Base-by-base conservation (phyloP, 2,888 invertebrate genomes). In the Hoplodrina ambigua region DNA sequence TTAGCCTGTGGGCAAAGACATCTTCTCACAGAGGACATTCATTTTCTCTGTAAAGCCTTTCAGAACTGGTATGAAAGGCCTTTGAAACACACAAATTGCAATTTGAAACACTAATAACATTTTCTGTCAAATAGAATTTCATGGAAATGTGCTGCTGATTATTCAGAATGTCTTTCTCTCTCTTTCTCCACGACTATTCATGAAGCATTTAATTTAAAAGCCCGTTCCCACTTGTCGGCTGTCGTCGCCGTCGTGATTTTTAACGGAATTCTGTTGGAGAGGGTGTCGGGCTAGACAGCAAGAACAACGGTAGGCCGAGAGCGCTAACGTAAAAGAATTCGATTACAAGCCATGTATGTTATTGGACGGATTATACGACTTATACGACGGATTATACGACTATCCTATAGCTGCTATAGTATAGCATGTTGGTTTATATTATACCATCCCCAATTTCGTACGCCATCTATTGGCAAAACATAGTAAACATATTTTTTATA, bases 11-110 rank as follows among this genome's bases (percentile, higher is more conserved):
- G 7, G 19, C 44, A 20, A n/a, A 19, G 25, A 37, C 17, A 15
- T 52, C 41, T 17, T 7, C 10, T 7, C 46, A 54, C 30, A 10
- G n/a, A 20, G 4, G 8, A 33, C n/a, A n/a, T 69, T 17, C 20
- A 11, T 30, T 41, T 50, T 44, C 11, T 7, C 7, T 13, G 49
- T 13, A 50, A 50, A 33, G 17, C 6, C 55, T 46, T 49, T 19
- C 30, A 57, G 15, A 20, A n/a, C 20, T 57, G 15, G 2, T 50
- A n/a, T 52, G 13, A n/a, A 20, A 52, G 5, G 20, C 20, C 2
- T 70, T n/a, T 69, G n/a, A 41, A 13, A 46, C 11, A 50, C 7
- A 19, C 30, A 56, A 30, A 41, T 30, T 19, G 37, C 19, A 49
- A 25, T 55, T 19, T 2, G 15, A 54, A n/a, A 30, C 67, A 46